Percentiles rank a stretch among this genome's conserved stretches.
Conservation (phyloP, 2,888 invertebrate species). For the Aporophyla nigra region DNA sequence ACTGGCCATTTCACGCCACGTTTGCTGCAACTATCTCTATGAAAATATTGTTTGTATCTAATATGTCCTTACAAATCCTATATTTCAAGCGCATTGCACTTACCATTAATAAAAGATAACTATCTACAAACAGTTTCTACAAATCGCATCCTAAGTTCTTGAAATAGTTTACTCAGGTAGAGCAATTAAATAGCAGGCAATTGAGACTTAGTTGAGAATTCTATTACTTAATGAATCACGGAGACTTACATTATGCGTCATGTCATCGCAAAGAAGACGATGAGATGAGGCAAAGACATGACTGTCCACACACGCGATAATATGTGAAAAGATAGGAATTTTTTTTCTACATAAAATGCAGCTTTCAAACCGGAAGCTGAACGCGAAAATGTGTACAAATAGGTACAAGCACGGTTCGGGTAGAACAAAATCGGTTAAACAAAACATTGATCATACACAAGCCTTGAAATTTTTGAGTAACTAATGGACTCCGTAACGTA, state of each 20-base stretch:
- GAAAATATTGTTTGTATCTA: conserved; percentile 68
- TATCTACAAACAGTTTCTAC: conserved; percentile 39
- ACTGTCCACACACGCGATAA: background rate
- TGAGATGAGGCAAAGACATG: background rate
- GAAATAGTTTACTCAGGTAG: conserved; percentile 41
- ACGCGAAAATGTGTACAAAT: background rate
- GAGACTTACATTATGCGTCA: background rate
- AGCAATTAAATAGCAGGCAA: conserved; percentile 33
- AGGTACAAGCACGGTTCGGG: background rate
- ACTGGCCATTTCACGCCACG: conserved; percentile 89
- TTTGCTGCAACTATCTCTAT: conserved; percentile 77
- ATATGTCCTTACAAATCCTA: conserved; percentile 62
- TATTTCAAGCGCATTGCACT: conserved; percentile 60
- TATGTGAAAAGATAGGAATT: too few relatives aligned
- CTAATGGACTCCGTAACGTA: background rate
- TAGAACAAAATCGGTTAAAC: background rate
- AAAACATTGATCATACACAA: background rate
- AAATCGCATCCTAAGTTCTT: conserved; percentile 51
- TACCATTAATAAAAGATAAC: conserved; percentile 60
- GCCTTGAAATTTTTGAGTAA: background rate
- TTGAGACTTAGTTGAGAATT: conserved; percentile 22
- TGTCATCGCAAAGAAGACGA: background rate
- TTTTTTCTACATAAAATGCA: background rate
- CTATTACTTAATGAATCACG: conserved; percentile 3
- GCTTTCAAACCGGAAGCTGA: background rate